Base-by-base conservation (phyloP, 2,797 vertebrate genomes). In the Hemitrygon akajei region DNA sequence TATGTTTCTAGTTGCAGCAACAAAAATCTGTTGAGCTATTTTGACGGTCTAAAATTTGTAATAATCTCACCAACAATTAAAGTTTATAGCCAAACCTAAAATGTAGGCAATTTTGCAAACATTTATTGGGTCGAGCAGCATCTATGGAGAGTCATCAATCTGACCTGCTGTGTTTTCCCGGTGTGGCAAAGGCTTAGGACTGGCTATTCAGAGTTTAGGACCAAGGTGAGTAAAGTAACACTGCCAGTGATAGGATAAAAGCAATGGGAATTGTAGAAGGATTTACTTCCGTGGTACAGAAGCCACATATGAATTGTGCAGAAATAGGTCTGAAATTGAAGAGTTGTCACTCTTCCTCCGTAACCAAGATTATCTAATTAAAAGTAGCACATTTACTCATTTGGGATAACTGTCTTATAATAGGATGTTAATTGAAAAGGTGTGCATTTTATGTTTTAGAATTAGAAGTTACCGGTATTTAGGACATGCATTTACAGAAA, bases 361-460 rank as follows among this genome's bases (percentile, higher is more conserved):
- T 25, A 37, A 2, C 63, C n/a, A 89, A 89, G 86, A 34, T 11
- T 60, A 69, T 89, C 60, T 69, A 60, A 89, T 89, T 34, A 37
- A 66, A 89, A 89, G n/a, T 89, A 89, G 86, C 86, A 89, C 86
- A 20, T 37, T 89, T 37, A 66, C n/a, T 89, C 86, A 69, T 63
- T 37, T 69, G 86, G 86, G 86, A 89, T 89, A 7, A 63, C 34
- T 20, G 16, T 20, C 86, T 69, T 69, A 69, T 37, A 89, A 89
- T 89, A 89, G 63, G 86, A 37, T n/a, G 58, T 37, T 89, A 89
- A 89, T 89, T 89, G 86, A 66, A 87, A 87, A 27, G 30, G 58
- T 34, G 60, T n/a, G 84, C 30, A 66, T 87, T 87, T 7, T 18
- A 10, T n/a, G n/a, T 87, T 87, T 87, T 87, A 87, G 30, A 89